Evolutionary conservation across 1,140 invertebrate genomes (phyloP), one percentile per base, ranked within the genome.

Genomic region (Aradophagus sp.): DNA sequence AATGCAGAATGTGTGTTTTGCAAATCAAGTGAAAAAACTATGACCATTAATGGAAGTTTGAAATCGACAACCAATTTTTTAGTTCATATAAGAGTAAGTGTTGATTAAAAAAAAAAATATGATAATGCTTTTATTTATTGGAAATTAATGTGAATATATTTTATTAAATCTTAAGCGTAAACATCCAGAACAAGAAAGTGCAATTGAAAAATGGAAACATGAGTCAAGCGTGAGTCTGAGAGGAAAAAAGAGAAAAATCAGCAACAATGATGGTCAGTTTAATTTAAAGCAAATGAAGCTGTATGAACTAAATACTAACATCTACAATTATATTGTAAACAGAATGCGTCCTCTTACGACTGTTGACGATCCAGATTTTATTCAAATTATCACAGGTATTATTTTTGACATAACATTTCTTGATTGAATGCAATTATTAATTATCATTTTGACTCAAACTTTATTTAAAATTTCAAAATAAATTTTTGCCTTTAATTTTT

Each of bases 1-100:
- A 41, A 42, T 23, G 50, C 50, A 6, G 50, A 55, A 26, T 55
- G 38, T 42, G 26, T 55, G 1, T 42, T 55, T 15, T 55, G 50
- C 26, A 42, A 42, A 20, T 19, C 23, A n/a, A 42, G 31, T 1
- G 29, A 41, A 10, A 55, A 55, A 15, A 23, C 10, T 5, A 55
- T 13, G n/a, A 26, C 34, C 3, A 41, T 55, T 10, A 55, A 38
- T 55, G 38, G 36, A 1, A 41, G 10, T 55, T 32, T 55, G n/a
- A 42, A 55, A n/a, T 16, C 50, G 0, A 55, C 50, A n/a, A 14
- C 50, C n/a, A 55, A 55, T 26, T 55, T 42, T 20, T 27, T 13
- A 5, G 1, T 16, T 15, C 50, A 55, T 5, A 10, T 55, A 5
- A 55, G 23, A n/a, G 50, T 55, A 55, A 53, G 3, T 39, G 17